Conservation (phyloP, 2,888 invertebrate species). For the Aspidiotus rigidus region DNA sequence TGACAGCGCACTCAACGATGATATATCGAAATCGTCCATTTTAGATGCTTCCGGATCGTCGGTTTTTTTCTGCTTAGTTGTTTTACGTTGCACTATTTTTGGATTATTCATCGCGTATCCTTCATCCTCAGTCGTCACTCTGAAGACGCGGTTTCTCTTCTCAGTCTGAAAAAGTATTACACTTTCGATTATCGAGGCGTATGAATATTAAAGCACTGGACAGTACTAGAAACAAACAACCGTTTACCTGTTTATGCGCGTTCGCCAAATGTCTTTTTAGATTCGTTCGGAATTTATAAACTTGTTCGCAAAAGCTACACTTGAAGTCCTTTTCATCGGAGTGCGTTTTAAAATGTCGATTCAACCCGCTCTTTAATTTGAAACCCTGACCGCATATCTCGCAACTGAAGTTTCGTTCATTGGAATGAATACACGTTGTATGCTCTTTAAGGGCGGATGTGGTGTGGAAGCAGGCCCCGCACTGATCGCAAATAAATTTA, state of each 20-base stretch:
- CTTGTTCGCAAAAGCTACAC: slow-evolving; percentile 34
- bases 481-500: slow-evolving; percentile 32
- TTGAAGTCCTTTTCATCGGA: slow-evolving; percentile 38
- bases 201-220: background rate
- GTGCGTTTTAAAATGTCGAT: slow-evolving; percentile 50
- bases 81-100: slow-evolving; percentile 17
- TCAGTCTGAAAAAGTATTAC: slow-evolving; percentile 6
- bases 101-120: slow-evolving; percentile 28
- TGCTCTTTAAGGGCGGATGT: slow-evolving; percentile 30
- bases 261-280: slow-evolving; percentile 24
- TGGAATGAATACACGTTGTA: slow-evolving; percentile 29
- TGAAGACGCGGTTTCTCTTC: slow-evolving; percentile 16
- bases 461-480: slow-evolving; percentile 32
- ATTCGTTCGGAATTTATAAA: slow-evolving; percentile 31
- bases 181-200: background rate
- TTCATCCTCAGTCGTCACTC: slow-evolving; percentile 23
- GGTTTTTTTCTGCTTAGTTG: background rate
- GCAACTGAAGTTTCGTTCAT: slow-evolving; percentile 33
- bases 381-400: slow-evolving; percentile 31
- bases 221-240: background rate
- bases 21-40: slow-evolving; percentile 29
- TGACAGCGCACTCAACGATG: slow-evolving; percentile 17
- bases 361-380: slow-evolving; percentile 48
- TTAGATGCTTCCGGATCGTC: background rate
- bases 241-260: slow-evolving; percentile 25